Percentiles rank a stretch among this genome's conserved stretches.
Evolutionary conservation across 2,113 vertebrate genomes (phyloP).

Genomic region (Campylomormyrus numenius): DNA sequence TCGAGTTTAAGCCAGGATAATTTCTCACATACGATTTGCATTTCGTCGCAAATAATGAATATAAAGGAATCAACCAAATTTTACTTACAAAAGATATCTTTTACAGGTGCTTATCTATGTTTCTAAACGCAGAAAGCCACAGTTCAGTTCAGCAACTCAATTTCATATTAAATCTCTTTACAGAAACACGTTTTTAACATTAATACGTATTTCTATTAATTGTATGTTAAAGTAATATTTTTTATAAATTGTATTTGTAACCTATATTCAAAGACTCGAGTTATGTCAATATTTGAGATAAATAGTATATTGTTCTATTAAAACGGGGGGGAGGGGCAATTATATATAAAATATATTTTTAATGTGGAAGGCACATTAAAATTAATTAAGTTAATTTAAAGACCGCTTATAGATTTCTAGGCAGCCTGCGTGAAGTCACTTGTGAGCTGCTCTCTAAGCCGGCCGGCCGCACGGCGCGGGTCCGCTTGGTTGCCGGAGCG

Average conservation of each 20-base stretch:
- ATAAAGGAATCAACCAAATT: not conserved
- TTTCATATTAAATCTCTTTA: not conserved
- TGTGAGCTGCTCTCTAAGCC: not conserved
- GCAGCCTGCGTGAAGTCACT: not conserved
- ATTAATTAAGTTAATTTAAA: not conserved
- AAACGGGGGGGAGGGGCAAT: not conserved
- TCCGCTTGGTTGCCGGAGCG: conserved; percentile 24
- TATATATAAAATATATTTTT: not conserved
- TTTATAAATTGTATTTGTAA: not conserved
- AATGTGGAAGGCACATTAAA: not conserved
- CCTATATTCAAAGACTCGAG: not conserved
- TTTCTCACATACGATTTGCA: not conserved
- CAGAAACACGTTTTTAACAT: not conserved
- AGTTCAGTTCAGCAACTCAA: not conserved
- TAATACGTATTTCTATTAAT: not conserved
- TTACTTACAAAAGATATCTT: not conserved
- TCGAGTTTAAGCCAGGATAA: not conserved
- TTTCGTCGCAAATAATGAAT: not conserved
- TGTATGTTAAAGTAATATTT: not conserved
- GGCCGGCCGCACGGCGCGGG: not conserved
- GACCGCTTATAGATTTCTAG: not conserved
- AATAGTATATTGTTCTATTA: not conserved
- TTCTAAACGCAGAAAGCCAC: not conserved
- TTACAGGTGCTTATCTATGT: not conserved
- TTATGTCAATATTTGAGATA: not conserved